Evolutionary conservation across 1,140 invertebrate genomes (phyloP), one percentile per base, ranked within the genome.

Genomic region (Hypsibius dujardini): DNA sequence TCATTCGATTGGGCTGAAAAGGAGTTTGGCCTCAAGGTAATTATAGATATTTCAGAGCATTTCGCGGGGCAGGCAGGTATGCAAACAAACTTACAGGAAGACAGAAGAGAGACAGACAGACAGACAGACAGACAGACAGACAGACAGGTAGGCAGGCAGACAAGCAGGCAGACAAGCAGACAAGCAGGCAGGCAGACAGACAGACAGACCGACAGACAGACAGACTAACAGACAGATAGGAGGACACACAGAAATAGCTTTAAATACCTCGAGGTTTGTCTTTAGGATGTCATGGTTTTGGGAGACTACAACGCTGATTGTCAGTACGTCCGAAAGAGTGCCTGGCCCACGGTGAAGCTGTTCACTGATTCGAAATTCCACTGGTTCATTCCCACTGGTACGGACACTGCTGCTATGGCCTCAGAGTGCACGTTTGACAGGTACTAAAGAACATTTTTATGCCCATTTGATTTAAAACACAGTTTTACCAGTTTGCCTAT

Each of bases 381-480:
- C 12, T 67, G 62, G 62, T 15, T 67, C 3, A 67, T 67, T 42
- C 12, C 12, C 12, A 67, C 62, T 45, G 62, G 62, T 42, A 67
- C 62, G 12, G 62, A 67, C 62, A 67, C 62, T 42, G 62, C 62
- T 15, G 12, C 62, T 42, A 67, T 67, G 62, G 42, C 12, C 42
- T 67, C 62, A 12, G 62, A 67, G 45, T 67, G 62, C 62, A 67
- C 62, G 3, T 67, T 67, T 67, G 62, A 67, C 42, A 12, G 62
- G 62, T 67, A 56, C n/a, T 56, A 7, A 56, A 28, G 28, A 28
- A 28, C 28, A 12, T 12, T 7, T 56, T 56, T n/a, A 56, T 56
- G 7, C n/a, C 50, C 50, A 12, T 56, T n/a, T 12, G 7, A 7
- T n/a, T 56, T 56, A 7, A 56, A 12, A n/a, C 50, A 56, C 7